Percentiles rank a stretch among this genome's conserved stretches.
phyloP scores from a whole-genome alignment of 2,888 invertebrate genomes.

The Pammene fasciana region DNA sequence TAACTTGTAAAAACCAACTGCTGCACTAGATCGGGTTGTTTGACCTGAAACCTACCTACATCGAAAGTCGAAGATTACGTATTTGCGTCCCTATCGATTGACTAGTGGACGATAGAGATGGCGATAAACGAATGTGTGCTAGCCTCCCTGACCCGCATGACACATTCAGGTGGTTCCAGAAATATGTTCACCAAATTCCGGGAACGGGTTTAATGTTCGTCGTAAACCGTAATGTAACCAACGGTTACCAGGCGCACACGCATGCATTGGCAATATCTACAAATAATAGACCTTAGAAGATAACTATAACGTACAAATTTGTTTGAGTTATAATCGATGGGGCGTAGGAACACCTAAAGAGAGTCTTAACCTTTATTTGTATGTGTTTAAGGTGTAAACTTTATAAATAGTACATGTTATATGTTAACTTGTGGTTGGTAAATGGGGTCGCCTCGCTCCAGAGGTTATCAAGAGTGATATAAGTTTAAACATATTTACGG shows the following conservation, averaged over 20 bases:
- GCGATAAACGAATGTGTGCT: background rate
- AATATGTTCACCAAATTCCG: slow-evolving; percentile 11
- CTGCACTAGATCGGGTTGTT: background rate
- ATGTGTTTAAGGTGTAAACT: background rate
- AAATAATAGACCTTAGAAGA: background rate
- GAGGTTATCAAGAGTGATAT: slow-evolving; percentile 65
- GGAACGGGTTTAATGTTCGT: slow-evolving; percentile 41
- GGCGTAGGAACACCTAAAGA: background rate
- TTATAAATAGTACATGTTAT: background rate
- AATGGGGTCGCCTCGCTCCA: slow-evolving; percentile 48
- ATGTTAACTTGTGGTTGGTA: slow-evolving; percentile 28
- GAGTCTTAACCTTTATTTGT: background rate
- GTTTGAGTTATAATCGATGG: background rate
- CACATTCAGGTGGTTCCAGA: slow-evolving; percentile 22
- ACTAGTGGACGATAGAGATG: no score
- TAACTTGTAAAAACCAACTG: background rate
- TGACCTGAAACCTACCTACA: background rate
- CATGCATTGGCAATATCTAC: background rate
- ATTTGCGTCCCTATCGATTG: no score
- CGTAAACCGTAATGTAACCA: slow-evolving; percentile 21
- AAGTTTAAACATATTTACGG: slow-evolving; percentile 63
- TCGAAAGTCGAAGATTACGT: no score
- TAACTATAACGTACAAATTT: background rate
- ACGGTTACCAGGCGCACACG: slow-evolving; percentile 8
- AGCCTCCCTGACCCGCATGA: slow-evolving; percentile 3